Base-by-base conservation (phyloP, 2,888 invertebrate species). In the Altica lythri region DNA sequence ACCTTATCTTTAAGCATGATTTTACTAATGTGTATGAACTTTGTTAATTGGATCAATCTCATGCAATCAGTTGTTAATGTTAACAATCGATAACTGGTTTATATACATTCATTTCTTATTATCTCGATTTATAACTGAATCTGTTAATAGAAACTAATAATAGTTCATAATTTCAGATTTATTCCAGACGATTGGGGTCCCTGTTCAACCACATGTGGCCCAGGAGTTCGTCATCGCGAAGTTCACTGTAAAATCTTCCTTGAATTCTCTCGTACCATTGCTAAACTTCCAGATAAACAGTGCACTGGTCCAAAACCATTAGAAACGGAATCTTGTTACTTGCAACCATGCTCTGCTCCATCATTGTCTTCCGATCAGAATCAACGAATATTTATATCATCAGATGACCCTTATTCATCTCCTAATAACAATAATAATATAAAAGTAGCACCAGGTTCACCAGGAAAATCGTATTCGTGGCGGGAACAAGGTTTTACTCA, bases 231-330 rank as follows among this genome's bases (percentile, higher is more conserved):
- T n/a, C 86, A 86, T 60, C 85, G 95, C 22, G 85, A 88, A 66
- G 95, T 95, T n/a, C 86, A 90, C 66, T 98, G 98, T 79, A 93
- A 92, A 80, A 95, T 96, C 68, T 95, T 91, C 77, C 79, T 96
- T 57, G 93, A 94, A 75, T 95, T 94, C 76, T 92, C 94, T 52
- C 83, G 89, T 63, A 93, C 93, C 0, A 88, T 92, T 46, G 92
- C 92, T 3, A 90, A 89, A 63, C 79, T 95, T 6, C 92, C 94
- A 1, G 94, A 95, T 71, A 84, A 84, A 46, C 88, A 94, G 70
- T 96, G 96, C 72, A 84, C 88, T 66, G 94, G 93, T 0, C 86
- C 85, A 0, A 93, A 92, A 70, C 95, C 95, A 0, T 74, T 83
- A 0, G 89, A 90, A 63, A 85, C 85, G 0, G 92, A 94, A 71